Evolutionary conservation across 64 coral and sea anemone genomes (phyloP).

Genomic region (Orbicella faveolata): DNA sequence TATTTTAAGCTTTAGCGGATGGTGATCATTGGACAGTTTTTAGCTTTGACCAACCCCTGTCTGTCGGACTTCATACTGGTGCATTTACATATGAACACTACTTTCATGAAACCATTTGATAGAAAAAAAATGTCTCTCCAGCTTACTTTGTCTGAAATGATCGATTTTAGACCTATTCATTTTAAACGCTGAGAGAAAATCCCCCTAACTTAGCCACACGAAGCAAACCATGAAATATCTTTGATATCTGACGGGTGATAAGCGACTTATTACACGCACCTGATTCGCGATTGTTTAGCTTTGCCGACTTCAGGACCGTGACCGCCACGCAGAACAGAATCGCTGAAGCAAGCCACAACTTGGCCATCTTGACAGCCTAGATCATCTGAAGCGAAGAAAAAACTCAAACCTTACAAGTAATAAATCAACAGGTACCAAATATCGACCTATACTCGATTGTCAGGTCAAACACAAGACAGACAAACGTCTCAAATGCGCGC

Average conservation of each 20-base stretch:
- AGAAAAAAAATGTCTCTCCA: no score
- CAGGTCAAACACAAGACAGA: background rate
- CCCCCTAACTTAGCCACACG: background rate
- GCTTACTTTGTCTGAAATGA: background rate
- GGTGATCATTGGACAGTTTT: no score
- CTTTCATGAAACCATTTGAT: no score
- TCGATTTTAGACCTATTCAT: background rate
- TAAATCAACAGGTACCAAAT: slow-evolving; percentile 28
- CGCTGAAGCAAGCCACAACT: slow-evolving; percentile 44
- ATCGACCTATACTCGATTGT: background rate
- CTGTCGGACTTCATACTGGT: no score
- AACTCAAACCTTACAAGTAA: background rate
- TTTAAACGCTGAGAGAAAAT: background rate
- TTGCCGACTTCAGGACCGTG: slow-evolving; percentile 27
- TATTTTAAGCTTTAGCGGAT: no score
- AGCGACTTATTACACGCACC: slow-evolving; percentile 2
- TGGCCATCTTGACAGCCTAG: slow-evolving; percentile 20
- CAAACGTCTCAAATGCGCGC: background rate
- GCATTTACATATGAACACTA: no score
- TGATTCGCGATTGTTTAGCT: slow-evolving; percentile 34
- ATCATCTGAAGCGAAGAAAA: slow-evolving; percentile 39
- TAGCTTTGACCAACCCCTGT: no score
- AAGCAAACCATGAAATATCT: background rate
- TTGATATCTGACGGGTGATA: background rate
- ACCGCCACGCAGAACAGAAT: slow-evolving; percentile 32